These are phyloP conservation scores for Periparus ater DNA, from an alignment of 2,797 vertebrate species.

Conservation along the genomic window DNA sequence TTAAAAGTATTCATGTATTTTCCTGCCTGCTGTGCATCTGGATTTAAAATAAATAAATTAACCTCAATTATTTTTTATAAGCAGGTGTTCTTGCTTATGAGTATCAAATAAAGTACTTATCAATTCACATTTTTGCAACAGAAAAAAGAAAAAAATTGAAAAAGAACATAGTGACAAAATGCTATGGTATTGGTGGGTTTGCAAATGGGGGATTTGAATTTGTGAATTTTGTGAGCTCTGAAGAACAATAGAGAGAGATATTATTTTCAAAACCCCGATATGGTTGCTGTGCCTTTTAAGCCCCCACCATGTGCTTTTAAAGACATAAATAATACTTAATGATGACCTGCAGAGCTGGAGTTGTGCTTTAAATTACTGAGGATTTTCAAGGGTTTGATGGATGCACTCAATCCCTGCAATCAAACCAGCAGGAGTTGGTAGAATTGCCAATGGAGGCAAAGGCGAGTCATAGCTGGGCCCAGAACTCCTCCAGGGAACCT, in stretches of 20 bases:
- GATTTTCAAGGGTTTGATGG: not conserved
- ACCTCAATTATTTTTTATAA: not conserved
- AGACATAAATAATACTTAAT: not conserved
- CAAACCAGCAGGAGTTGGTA: not conserved
- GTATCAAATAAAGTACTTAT: not conserved
- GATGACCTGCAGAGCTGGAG: not conserved
- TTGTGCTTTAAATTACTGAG: not conserved
- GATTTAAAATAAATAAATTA: not conserved
- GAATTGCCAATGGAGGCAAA: not conserved
- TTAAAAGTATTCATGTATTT: not conserved
- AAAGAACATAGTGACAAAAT: not conserved
- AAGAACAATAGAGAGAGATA: not conserved
- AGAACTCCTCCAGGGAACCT: not conserved
- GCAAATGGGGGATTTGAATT: not conserved
- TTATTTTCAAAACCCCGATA: not conserved
- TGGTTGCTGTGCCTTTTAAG: not conserved
- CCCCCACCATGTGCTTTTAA: not conserved
- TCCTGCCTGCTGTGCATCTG: not conserved
- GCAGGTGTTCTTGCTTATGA: not conserved
- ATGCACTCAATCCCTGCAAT: fast-evolving
- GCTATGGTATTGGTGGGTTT: not conserved
- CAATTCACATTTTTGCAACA: not conserved
- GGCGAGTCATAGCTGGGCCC: not conserved
- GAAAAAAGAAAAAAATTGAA: not conserved
- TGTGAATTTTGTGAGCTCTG: not conserved